Evolutionary conservation across 2,888 invertebrate genomes (phyloP), one percentile per base, ranked within the genome.

Genomic region (Leptinotarsa juncta): DNA sequence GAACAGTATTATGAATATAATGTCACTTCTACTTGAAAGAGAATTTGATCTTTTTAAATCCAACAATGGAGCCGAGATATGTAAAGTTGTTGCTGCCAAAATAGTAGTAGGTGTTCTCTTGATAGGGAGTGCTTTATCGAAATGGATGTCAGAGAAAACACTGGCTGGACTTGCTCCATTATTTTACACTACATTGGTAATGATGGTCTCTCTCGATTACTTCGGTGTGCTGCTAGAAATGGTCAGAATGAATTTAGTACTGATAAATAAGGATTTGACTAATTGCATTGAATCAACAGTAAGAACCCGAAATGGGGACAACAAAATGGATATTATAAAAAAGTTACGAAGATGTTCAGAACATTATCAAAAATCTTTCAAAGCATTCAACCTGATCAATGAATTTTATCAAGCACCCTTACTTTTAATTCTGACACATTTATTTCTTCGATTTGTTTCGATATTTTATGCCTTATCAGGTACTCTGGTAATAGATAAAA

Each of bases 241-340:
- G 51, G 51, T 51, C 16, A 16, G 51, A 51, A 51, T 51, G n/a
- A 51, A 51, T 51, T 51, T 51, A n/a, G n/a, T 51, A 51, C 51
- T 51, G 16, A n/a, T 51, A 16, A n/a, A 51, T 51, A 16, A 51
- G n/a, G 51, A 51, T 51, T n/a, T 51, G 51, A 51, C 16, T 16
- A 5, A 51, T 51, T 51, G 51, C n/a, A 16, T 51, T 51, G 51
- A 51, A 51, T 51, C 51, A 51, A 51, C n/a, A 16, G 3, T 51
- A n/a, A 51, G 16, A 51, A 51, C 15, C 15, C 16, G 3, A 15
- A 51, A 51, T 51, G 51, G n/a, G 42, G 7, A 42, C 10, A 42
- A 42, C 42, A 42, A 42, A 10, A 42, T 42, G 12, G 2, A 42
- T 42, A 10, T 51, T 51, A 16, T n/a, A 51, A 51, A 16, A 4